Evolutionary conservation across 1,140 invertebrate species (phyloP), one percentile per base, ranked within the genome.

Genomic region (Tribolium madens): DNA sequence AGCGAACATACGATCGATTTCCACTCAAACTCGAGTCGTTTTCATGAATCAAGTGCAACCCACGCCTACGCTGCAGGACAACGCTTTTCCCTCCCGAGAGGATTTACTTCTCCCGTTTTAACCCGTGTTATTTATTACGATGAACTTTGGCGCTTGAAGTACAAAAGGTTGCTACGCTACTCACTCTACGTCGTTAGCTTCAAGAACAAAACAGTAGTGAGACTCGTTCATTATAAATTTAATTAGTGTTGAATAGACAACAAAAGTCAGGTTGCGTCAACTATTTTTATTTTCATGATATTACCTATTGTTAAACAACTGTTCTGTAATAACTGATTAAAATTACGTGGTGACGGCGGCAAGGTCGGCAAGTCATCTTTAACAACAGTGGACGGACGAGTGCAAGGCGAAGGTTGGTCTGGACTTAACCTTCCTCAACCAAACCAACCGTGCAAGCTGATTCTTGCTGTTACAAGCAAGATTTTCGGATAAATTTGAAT

Each of bases 361-460:
- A 64, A 64, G 57, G 57, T 64, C 57, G 57, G 26, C 57, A 64
- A 72, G 73, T 72, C 76, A 75, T 68, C 52, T 76, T 69, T 79
- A 78, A 69, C n/a, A n/a, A n/a, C 74, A 69, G 50, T 33, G 75
- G 71, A 60, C 15, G 46, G 33, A 50, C 71, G 76, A 74, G 77
- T 78, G 52, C 79, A 80, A 80, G 79, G 79, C 79, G 77, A 80
- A 80, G 79, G 79, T 80, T 80, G 78, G 64, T 73, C 46, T 60
- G 46, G 68, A 77, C 78, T 64, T 80, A 80, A 80, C 78, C 78
- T 80, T 80, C 74, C 78, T 77, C 78, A 80, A 80, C 57, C 50
- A 7, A 42, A 15, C 26, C 10, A 17, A 42, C 14, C 26, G 53
- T 36, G 53, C 21, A 17, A 18, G 12, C 42, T 68, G 33, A 26